Conservation (phyloP, 2,888 invertebrate genomes). For the Chromoteleia sp. region DNA sequence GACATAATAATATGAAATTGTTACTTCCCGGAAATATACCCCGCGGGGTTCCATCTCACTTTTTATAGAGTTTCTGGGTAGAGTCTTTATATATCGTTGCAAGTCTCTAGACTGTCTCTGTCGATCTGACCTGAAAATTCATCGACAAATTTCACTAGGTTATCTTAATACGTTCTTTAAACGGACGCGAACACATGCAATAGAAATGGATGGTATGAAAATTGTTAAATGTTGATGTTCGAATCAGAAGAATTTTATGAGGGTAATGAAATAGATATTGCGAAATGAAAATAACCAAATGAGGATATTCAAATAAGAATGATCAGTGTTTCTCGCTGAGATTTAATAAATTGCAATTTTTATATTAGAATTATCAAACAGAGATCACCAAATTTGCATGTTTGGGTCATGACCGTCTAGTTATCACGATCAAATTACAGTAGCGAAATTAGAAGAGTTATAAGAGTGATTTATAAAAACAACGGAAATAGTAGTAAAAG, state of each 20-base stretch:
- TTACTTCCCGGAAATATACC: conserved; percentile 19
- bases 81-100: not conserved
- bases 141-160: conserved; percentile 14
- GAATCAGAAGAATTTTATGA: not conserved
- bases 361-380: too few species aligned
- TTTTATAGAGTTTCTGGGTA: not conserved
- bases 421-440: too few species aligned
- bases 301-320: too few species aligned
- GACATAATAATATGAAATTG: conserved; percentile 41
- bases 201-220: not conserved
- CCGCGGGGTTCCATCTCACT: conserved; percentile 5
- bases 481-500: too few species aligned
- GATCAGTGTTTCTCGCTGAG: too few species aligned
- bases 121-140: conserved; percentile 17
- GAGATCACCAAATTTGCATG: too few species aligned
- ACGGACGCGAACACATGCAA: not conserved
- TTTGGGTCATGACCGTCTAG: too few species aligned
- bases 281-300: too few species aligned
- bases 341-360: too few species aligned
- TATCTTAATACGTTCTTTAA: conserved; percentile 12
- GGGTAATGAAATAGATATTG: not conserved
- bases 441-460: too few species aligned
- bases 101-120: conserved; percentile 4
- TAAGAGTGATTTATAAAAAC: too few species aligned
- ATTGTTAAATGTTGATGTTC: not conserved